Base-by-base conservation (phyloP, 2,113 vertebrate genomes). In the Eonycteris spelaea region DNA sequence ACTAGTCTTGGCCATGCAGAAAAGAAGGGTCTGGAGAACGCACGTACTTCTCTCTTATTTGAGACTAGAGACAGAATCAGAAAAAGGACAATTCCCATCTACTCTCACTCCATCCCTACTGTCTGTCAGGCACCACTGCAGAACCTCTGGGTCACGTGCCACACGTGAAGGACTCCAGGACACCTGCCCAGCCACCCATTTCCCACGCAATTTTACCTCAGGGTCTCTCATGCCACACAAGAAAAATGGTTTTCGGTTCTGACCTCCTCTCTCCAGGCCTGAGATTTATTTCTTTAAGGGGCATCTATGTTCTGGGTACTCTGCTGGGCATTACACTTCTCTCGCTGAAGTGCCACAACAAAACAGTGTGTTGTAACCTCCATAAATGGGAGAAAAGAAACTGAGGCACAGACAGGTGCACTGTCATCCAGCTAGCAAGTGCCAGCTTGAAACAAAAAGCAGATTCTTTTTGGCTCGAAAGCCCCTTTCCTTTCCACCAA, bases 401-500 rank as follows among this genome's bases (percentile, higher is more conserved):
- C 11, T 5, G 57, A 92, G 90, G 80, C 28, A 45, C 48, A 53
- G 28, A 84, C 48, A 87, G 24, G 26, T 11, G 5, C 33, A 43
- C 43, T 28, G 43, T 86, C 55, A 85, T 30, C 55, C 74, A 92
- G 75, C n/a, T 33, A 68, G 57, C 68, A 86, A 77, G 45, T 12
- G 28, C 53, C 40, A 35, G 26, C 85, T 77, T 70, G 70, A 83
- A 86, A 80, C 90, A 82, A 73, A 95, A 93, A 80, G 15, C 28
- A 71, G 79, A 45, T 86, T 74, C 45, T 86, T 75, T 93, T 12
- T 48, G 65, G 88, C 55, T 94, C 75, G 24, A 84, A 95, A 89
- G 70, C 40, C 75, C 28, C 75, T 86, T 65, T 77, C 94, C 55
- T 90, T 94, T 77, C 82, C 87, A 90, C 75, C 90, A 80, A 77